phyloP scores from a whole-genome alignment of 2,797 vertebrate species.

The Serranus cabrilla region DNA sequence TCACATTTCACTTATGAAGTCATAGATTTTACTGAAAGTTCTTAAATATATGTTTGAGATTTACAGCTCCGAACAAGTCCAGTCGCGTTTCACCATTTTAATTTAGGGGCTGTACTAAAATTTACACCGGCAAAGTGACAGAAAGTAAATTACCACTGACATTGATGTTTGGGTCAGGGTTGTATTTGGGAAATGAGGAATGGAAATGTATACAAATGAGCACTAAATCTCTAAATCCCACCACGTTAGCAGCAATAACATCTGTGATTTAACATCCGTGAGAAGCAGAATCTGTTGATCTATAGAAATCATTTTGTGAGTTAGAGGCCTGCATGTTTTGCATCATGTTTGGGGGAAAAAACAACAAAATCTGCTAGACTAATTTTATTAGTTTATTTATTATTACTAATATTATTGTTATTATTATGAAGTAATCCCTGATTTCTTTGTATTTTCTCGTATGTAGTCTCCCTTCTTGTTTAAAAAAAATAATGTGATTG shows the following conservation, averaged over 20 bases:
- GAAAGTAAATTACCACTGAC: not conserved
- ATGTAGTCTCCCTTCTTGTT: not conserved
- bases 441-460: not conserved
- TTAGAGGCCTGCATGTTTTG: not conserved
- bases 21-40: conserved; percentile 38
- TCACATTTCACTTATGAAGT: conserved; percentile 32
- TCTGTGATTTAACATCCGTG: not conserved
- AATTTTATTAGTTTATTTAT: not conserved
- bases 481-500: not conserved
- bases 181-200: not conserved
- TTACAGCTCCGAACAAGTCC: not conserved
- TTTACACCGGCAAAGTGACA: not conserved
- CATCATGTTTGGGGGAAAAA: not conserved
- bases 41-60: conserved; percentile 13
- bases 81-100: not conserved
- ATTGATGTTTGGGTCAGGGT: not conserved
- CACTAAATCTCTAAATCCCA: not conserved
- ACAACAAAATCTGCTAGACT: not conserved
- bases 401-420: too few relatives aligned
- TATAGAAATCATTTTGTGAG: not conserved
- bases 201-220: not conserved
- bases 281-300: not conserved
- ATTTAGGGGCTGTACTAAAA: not conserved
- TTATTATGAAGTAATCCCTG: not conserved
- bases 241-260: not conserved